Percentiles rank a stretch among this genome's conserved stretches.
Conservation (phyloP, 2,797 vertebrate genomes). For the Myotis findleyi region DNA sequence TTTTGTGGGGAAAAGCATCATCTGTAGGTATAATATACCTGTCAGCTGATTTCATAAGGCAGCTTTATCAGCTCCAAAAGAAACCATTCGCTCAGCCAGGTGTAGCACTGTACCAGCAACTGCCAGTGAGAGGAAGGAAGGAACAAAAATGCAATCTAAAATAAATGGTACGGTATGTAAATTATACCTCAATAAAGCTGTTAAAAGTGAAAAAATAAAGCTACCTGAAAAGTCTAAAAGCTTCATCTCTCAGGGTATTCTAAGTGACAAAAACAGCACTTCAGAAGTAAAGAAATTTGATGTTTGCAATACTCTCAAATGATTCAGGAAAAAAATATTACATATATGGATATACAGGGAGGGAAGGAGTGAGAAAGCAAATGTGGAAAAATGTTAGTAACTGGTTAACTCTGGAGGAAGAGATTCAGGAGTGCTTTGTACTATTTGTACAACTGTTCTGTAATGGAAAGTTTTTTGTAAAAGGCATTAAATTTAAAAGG, state of each 20-base stretch:
- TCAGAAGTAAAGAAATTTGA: not conserved
- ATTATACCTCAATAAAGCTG: slow-evolving; percentile 15
- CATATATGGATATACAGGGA: not conserved
- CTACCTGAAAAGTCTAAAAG: slow-evolving; percentile 22
- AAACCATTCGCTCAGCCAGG: not conserved
- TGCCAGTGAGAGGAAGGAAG: slow-evolving; percentile 46
- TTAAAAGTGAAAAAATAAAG: slow-evolving; percentile 41
- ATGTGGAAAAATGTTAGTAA: not conserved
- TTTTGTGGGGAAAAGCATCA: not conserved
- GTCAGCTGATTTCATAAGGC: slow-evolving; percentile 66
- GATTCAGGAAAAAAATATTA: not conserved
- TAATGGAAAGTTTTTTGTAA: slow-evolving; percentile 22
- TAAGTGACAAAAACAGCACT: slow-evolving; percentile 58
- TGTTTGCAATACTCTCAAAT: slow-evolving; percentile 19
- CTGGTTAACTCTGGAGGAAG: not conserved
- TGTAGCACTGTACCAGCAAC: slow-evolving; percentile 38
- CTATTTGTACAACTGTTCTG: not conserved
- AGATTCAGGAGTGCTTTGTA: not conserved
- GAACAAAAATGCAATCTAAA: slow-evolving; percentile 33
- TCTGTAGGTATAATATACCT: slow-evolving; percentile 15
- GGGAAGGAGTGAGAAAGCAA: not conserved
- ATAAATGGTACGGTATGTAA: not conserved
- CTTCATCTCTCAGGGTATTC: not conserved
- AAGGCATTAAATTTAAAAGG: slow-evolving; percentile 39
- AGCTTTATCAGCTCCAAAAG: slow-evolving; percentile 59